Evolutionary conservation across 2,797 vertebrate species (phyloP).

Genomic region (Pteronotus mesoamericanus): DNA sequence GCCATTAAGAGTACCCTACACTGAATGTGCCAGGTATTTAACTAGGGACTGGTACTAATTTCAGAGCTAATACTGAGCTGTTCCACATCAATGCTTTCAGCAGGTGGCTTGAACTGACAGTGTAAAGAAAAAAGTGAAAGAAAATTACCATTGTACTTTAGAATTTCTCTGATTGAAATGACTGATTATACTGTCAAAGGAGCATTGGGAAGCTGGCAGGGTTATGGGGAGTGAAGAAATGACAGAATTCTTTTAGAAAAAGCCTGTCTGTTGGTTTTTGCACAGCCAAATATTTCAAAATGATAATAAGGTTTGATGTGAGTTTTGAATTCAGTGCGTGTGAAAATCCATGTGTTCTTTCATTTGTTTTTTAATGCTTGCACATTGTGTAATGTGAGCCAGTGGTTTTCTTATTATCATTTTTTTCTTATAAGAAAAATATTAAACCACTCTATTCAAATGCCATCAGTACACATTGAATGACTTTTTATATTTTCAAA

Average conservation of each 20-base stretch:
- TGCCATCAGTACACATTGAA: constrained; percentile 15
- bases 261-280: constrained; percentile 72
- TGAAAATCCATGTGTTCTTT: constrained; percentile 64
- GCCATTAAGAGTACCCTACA: constrained; percentile 85
- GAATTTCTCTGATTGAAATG: constrained; percentile 90
- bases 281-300: constrained; percentile 78
- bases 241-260: constrained; percentile 75
- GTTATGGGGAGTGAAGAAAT: constrained; percentile 77
- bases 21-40: constrained; percentile 91
- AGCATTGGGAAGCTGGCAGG: constrained; percentile 79
- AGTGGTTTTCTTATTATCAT: constrained; percentile 31
- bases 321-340: constrained; percentile 74
- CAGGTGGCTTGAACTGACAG: constrained; percentile 89
- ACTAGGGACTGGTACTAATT: constrained; percentile 96
- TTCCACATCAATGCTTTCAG: constrained; percentile 92
- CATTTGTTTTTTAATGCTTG: constrained; percentile 58
- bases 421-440: neutral
- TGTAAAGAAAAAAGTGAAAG: constrained; percentile 82
- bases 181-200: constrained; percentile 87
- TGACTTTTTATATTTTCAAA: constrained; percentile 28
- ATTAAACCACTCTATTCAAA: constrained; percentile 7
- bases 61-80: constrained; percentile 96
- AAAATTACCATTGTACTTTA: constrained; percentile 89
- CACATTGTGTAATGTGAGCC: constrained; percentile 6
- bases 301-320: constrained; percentile 70